Evolutionary conservation across 2,113 vertebrate genomes (phyloP).

Genomic region (Lontra canadensis): DNA sequence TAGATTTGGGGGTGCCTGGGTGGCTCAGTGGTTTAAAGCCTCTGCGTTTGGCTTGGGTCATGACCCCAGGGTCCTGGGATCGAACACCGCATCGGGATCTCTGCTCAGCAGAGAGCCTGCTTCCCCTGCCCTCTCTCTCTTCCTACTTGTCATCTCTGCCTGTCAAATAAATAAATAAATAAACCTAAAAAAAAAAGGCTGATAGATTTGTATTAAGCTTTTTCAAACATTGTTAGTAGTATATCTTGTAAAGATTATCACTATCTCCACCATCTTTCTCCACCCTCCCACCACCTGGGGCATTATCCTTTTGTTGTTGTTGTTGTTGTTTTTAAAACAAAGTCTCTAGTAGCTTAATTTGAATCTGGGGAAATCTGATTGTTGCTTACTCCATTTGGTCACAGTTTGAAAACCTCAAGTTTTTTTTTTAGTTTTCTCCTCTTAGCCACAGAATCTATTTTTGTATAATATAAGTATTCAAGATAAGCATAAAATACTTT

Average conservation of each 20-base stretch:
- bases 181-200: neutral
- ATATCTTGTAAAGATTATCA: neutral
- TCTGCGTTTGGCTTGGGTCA: too few relatives aligned
- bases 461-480: neutral
- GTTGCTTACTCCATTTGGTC: neutral
- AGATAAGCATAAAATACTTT: neutral
- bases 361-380: neutral
- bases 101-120: too few relatives aligned
- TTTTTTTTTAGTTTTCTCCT: neutral
- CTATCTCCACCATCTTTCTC: neutral
- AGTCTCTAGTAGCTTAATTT: neutral
- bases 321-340: neutral
- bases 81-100: too few relatives aligned
- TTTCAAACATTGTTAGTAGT: neutral
- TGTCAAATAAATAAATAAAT: too few relatives aligned
- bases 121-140: too few relatives aligned
- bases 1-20: neutral
- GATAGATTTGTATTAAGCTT: neutral
- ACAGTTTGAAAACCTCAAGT: neutral
- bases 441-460: neutral
- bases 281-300: too few relatives aligned
- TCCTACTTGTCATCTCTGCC: too few relatives aligned
- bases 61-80: too few relatives aligned
- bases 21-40: too few relatives aligned
- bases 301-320: neutral